Conservation (phyloP, 1,140 invertebrate species). For the Laupala kohalensis region DNA sequence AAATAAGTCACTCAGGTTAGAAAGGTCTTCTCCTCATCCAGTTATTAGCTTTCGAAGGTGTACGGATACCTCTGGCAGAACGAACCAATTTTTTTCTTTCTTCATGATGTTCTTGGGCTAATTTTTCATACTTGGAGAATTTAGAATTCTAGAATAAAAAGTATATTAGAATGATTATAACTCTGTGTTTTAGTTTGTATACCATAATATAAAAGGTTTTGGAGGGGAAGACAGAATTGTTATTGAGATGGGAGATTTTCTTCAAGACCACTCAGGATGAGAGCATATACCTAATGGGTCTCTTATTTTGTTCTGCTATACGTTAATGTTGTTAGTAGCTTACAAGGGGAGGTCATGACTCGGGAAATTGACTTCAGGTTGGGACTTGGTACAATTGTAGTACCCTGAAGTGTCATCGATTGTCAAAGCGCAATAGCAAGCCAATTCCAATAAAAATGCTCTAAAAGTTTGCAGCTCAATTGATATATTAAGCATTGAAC, state of each 20-base stretch:
- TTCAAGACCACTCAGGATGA: not conserved
- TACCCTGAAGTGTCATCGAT: too few relatives aligned
- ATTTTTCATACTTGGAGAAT: not conserved
- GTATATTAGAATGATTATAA: not conserved
- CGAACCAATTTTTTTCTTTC: slow-evolving; percentile 5
- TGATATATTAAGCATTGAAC: too few relatives aligned
- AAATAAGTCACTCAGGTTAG: not conserved
- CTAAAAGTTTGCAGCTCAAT: too few relatives aligned
- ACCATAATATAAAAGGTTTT: not conserved
- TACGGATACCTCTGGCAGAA: not conserved
- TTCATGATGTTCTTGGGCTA: not conserved
- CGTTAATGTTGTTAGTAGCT: too few relatives aligned
- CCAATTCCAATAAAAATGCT: too few relatives aligned
- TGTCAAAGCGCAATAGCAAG: too few relatives aligned
- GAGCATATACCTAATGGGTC: not conserved
- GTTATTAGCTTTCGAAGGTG: not conserved
- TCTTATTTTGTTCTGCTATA: not conserved
- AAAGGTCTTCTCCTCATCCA: not conserved
- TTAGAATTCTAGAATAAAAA: slow-evolving; percentile 1
- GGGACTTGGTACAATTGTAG: too few relatives aligned
- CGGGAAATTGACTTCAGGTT: too few relatives aligned
- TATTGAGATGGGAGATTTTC: not conserved
- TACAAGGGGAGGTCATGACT: too few relatives aligned
- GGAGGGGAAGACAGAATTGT: not conserved
- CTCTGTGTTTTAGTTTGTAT: not conserved